Percentiles rank a stretch among this genome's conserved stretches.
Conservation (phyloP, 2,888 invertebrate species). For the Phengaris alcon region DNA sequence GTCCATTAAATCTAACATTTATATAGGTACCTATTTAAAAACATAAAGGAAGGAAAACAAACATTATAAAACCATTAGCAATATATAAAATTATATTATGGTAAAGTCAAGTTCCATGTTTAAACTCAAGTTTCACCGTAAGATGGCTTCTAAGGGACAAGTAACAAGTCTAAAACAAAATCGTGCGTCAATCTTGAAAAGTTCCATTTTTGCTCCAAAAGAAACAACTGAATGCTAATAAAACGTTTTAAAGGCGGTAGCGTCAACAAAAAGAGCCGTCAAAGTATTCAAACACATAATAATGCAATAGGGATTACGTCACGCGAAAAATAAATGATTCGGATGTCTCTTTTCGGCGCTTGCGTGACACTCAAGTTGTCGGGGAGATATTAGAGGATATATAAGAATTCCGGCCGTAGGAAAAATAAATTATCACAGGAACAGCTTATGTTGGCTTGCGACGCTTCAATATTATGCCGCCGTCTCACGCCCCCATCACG, state of each 20-base stretch:
- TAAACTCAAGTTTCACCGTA: background rate
- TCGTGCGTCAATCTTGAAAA: slow-evolving; percentile 23
- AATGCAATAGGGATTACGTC: slow-evolving; percentile 26
- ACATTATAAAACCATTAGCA: background rate
- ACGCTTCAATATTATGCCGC: slow-evolving; percentile 45
- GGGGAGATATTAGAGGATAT: slow-evolving; percentile 30
- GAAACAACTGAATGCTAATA: slow-evolving; percentile 21
- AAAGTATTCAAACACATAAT: slow-evolving; percentile 18
- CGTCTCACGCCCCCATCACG: slow-evolving; percentile 34
- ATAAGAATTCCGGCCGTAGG: slow-evolving; percentile 38
- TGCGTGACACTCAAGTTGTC: slow-evolving; percentile 32
- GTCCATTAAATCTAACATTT: background rate
- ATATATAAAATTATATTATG: background rate
- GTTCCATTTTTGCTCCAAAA: slow-evolving; percentile 10
- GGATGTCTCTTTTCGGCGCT: slow-evolving; percentile 29
- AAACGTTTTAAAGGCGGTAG: slow-evolving; percentile 6
- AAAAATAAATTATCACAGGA: slow-evolving; percentile 41
- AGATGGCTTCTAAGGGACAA: background rate
- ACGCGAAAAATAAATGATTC: slow-evolving; percentile 27
- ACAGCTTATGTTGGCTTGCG: slow-evolving; percentile 46
- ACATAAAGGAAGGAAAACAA: background rate
- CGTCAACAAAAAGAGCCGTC: slow-evolving; percentile 3
- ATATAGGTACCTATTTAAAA: background rate
- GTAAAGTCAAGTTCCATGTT: background rate
- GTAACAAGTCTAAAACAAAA: slow-evolving; percentile 21